These are phyloP conservation scores for Cynocephalus volans DNA, from an alignment of 2,113 vertebrate genomes.

Conservation along the genomic window DNA sequence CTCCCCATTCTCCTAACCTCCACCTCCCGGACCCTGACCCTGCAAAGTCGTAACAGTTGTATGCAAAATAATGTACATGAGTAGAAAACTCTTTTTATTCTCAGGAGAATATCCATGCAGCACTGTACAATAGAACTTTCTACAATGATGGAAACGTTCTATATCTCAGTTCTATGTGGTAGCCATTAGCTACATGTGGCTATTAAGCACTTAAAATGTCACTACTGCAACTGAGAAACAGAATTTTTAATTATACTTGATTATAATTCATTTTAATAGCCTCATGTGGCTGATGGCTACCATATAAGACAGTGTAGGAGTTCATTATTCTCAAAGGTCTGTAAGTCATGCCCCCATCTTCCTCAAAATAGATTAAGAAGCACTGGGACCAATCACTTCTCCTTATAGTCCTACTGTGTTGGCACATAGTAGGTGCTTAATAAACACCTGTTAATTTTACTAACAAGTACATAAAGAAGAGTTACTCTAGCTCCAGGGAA, in stretches of 20 bases:
- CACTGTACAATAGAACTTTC: background rate
- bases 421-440: background rate
- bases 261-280: slow-evolving; percentile 12
- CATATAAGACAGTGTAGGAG: background rate
- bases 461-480: slow-evolving; percentile 34
- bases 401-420: background rate
- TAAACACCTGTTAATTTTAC: background rate
- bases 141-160: background rate
- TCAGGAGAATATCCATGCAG: background rate
- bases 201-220: background rate
- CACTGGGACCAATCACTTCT: background rate
- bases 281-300: background rate
- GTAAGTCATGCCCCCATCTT: background rate
- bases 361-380: background rate
- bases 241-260: background rate
- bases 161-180: background rate
- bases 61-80: background rate
- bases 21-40: background rate
- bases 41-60: background rate
- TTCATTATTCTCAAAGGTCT: slow-evolving; percentile 8
- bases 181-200: background rate
- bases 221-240: background rate
- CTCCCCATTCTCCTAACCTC: background rate
- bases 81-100: slow-evolving; percentile 42
- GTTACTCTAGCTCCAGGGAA: slow-evolving; percentile 30